Base-by-base conservation (phyloP, 2,888 invertebrate species). In the Volucella inanis region DNA sequence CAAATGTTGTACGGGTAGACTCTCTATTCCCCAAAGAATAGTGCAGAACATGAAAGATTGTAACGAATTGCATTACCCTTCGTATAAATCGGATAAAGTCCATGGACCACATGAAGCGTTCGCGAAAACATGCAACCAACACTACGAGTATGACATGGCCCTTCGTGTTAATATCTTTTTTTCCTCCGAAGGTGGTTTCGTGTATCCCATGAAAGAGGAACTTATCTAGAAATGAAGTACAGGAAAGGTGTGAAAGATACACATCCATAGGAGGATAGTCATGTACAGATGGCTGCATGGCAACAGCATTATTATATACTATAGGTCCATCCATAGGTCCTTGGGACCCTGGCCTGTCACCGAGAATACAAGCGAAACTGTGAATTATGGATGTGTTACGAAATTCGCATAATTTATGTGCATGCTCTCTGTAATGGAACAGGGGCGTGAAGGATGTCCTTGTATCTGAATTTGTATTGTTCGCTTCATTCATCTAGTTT, bases 351-450 rank as follows among this genome's bases (percentile, higher is more conserved):
- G 61, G 50, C 22, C 49, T 61, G 22, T 45, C 31, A 38, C 31
- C 38, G 31, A 31, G 31, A 31, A 31, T 31, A 68, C 76, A 70
- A 43, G 76, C 65, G 76, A 50, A 55, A 50, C 61, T 41, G 64
- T 71, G 84, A 80, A 65, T 75, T 75, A 80, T 80, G 61, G 70
- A 70, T 68, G 75, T 61, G 55, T 15, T 62, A 67, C 41, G 49
- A 80, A 80, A 75, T 65, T 76, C 61, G 45, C 59, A 84, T 76
- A 84, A 84, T 75, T 84, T 84, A 80, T 84, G 68, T 71, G 47
- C 54, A 38, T 49, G 59, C 64, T 64, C 55, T 12, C 38, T 0
- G 31, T 45, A 59, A 57, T 41, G 41, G 61, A 22, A 59, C 65
- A 50, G 84, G 59, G 84, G 75, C 75, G 80, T 75, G 68, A 50